Percentiles rank a stretch among this genome's conserved stretches.
Conservation (phyloP, 2,797 vertebrate genomes). For the Emys orbicularis region DNA sequence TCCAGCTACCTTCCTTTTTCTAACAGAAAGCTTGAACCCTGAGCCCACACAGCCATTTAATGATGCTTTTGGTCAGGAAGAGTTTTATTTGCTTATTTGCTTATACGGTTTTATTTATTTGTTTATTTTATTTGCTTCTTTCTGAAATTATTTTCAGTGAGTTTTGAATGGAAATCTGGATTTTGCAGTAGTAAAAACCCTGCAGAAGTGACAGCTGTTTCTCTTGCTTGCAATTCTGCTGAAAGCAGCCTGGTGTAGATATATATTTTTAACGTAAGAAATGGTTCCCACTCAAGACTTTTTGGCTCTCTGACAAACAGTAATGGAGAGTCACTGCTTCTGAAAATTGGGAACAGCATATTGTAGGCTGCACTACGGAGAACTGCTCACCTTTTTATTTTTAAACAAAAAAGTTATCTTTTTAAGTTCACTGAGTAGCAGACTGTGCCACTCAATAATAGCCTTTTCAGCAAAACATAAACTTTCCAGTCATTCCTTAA, state of each 20-base stretch:
- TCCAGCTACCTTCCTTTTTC: not conserved
- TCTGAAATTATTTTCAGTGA: not conserved
- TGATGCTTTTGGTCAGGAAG: not conserved
- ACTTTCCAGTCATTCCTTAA: not conserved
- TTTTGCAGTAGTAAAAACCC: not conserved
- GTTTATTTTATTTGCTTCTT: not conserved
- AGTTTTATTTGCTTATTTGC: not conserved
- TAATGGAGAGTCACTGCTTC: not conserved
- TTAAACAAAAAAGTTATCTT: not conserved
- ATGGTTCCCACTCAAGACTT: not conserved
- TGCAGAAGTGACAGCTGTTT: not conserved
- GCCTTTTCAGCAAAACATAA: not conserved
- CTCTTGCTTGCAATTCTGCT: not conserved
- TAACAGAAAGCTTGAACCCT: not conserved
- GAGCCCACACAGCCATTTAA: not conserved
- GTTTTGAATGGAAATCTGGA: constrained; percentile 7
- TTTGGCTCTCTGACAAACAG: not conserved
- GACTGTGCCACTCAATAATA: not conserved
- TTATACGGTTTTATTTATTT: too few relatives aligned
- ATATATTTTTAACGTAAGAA: not conserved
- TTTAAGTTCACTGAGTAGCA: not conserved
- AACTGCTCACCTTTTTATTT: not conserved
- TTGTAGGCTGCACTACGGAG: rapidly evolving
- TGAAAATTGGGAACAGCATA: not conserved
- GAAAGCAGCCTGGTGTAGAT: not conserved